phyloP scores from a whole-genome alignment of 2,113 vertebrate species.

The Philantomba maxwellii region DNA sequence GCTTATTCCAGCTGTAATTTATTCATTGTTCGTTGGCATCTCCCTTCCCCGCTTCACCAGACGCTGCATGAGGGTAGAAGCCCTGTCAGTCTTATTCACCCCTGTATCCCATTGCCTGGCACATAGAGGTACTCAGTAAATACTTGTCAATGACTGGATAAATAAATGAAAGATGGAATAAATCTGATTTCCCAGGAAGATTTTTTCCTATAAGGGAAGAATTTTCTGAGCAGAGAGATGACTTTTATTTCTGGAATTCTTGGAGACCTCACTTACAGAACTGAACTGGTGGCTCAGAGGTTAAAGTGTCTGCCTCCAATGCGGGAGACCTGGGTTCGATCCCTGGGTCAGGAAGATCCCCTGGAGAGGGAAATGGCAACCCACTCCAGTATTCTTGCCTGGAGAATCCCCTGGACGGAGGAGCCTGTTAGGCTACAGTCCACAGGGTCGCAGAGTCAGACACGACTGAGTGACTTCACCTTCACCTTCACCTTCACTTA shows the following conservation, averaged over 20 bases:
- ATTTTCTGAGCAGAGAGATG: not conserved
- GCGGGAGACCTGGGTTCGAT: too few relatives aligned
- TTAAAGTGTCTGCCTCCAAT: too few relatives aligned
- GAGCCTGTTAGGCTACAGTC: too few relatives aligned
- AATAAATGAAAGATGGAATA: not conserved
- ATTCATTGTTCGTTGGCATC: not conserved
- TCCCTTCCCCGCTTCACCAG: not conserved
- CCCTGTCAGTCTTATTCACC: not conserved
- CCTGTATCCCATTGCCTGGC: not conserved
- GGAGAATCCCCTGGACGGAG: too few relatives aligned
- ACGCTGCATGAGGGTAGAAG: not conserved
- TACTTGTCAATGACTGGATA: not conserved
- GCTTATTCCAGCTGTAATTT: not conserved
- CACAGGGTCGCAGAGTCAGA: too few relatives aligned
- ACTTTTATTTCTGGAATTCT: slow-evolving; percentile 3
- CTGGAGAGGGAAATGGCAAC: too few relatives aligned
- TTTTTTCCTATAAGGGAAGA: not conserved
- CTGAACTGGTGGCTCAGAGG: too few relatives aligned
- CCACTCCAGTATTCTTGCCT: too few relatives aligned
- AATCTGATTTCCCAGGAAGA: not conserved
- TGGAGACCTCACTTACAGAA: not conserved
- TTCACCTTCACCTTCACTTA: too few relatives aligned
- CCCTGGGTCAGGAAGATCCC: too few relatives aligned
- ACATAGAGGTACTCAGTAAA: not conserved
- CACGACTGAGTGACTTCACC: too few relatives aligned